Conservation (phyloP, 2,888 invertebrate species). For the Philonicus albiceps region DNA sequence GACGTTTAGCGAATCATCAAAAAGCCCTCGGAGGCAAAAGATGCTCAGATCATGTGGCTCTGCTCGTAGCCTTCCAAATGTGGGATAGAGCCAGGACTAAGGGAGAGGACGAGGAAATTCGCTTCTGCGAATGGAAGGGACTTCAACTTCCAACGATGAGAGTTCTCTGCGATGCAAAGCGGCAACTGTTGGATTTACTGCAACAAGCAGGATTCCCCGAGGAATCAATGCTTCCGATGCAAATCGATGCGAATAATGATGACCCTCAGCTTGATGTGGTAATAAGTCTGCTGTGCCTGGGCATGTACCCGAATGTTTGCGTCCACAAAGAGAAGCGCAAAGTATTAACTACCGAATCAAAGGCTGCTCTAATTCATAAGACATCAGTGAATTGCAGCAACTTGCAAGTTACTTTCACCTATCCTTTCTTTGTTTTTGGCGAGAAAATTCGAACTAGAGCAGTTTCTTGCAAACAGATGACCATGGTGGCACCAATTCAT, state of each 20-base stretch:
- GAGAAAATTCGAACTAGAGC: constrained; percentile 97
- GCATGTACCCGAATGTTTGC: constrained; percentile 96
- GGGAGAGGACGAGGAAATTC: constrained; percentile 78
- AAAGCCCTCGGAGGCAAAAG: constrained; percentile 85
- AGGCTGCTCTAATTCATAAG: constrained; percentile 94
- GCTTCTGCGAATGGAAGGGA: constrained; percentile 92
- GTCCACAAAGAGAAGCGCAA: constrained; percentile 95
- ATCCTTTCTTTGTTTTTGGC: constrained; percentile 96
- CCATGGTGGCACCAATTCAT: constrained; percentile 95
- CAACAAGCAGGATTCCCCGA: constrained; percentile 88
- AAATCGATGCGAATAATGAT: constrained; percentile 78
- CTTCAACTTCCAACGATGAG: constrained; percentile 88
- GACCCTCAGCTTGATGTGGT: constrained; percentile 85
- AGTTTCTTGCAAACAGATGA: constrained; percentile 95
- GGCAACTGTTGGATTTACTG: constrained; percentile 73
- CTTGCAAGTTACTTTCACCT: constrained; percentile 83
- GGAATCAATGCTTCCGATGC: constrained; percentile 77
- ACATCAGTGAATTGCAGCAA: constrained; percentile 95
- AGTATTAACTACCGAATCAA: constrained; percentile 94
- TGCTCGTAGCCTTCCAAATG: constrained; percentile 89
- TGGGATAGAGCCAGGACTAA: constrained; percentile 75
- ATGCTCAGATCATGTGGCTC: constrained; percentile 94
- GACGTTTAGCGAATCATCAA: constrained; percentile 84
- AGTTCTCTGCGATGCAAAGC: constrained; percentile 91
- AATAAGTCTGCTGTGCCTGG: constrained; percentile 85